Conservation (phyloP, 2,113 vertebrate genomes). For the Cochlearius cochlearius region DNA sequence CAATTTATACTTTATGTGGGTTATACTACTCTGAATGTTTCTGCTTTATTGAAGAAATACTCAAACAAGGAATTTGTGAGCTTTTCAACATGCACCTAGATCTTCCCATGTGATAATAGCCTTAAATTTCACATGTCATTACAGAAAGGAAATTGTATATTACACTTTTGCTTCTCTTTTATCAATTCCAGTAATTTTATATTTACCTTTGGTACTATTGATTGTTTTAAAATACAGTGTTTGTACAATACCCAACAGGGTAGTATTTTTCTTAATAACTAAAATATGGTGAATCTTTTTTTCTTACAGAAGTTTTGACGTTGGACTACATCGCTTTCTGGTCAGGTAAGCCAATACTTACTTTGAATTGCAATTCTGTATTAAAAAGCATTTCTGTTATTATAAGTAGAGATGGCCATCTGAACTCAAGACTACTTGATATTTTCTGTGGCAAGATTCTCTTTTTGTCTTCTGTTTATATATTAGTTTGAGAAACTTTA, state of each 20-base stretch:
- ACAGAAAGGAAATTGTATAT: not conserved
- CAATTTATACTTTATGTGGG: not conserved
- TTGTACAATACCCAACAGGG: not conserved
- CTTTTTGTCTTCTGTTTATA: not conserved
- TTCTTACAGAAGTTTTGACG: conserved; percentile 77
- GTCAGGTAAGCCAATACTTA: conserved; percentile 73
- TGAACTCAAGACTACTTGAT: not conserved
- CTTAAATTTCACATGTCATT: not conserved
- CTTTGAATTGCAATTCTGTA: not conserved
- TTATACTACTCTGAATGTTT: not conserved
- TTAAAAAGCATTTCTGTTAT: not conserved
- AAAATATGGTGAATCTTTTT: not conserved
- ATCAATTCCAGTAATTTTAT: not conserved
- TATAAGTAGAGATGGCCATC: not conserved
- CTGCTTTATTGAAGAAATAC: not conserved
- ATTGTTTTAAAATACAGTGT: not conserved
- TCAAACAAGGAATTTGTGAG: not conserved
- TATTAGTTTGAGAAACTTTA: not conserved
- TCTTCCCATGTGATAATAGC: not conserved
- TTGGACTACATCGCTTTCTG: conserved; percentile 79
- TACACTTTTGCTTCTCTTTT: not conserved
- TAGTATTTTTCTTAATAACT: not conserved
- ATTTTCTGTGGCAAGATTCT: not conserved
- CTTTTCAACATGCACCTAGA: not conserved
- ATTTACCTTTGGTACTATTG: not conserved